These are phyloP conservation scores for Bucorvus abyssinicus DNA, from an alignment of 2,797 vertebrate genomes.

Conservation along the genomic window DNA sequence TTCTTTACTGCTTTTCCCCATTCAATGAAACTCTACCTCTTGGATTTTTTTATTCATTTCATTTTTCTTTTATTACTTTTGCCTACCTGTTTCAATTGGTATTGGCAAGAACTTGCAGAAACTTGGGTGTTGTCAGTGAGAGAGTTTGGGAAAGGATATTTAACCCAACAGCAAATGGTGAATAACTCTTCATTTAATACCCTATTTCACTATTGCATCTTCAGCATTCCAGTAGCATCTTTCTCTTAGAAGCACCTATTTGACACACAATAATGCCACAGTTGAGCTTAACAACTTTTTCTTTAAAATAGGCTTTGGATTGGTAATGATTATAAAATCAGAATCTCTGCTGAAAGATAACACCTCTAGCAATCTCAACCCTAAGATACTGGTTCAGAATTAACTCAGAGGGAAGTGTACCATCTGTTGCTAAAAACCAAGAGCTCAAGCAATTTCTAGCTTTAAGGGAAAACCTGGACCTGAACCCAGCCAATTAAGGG, in stretches of 20 bases:
- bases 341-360: constrained; percentile 37
- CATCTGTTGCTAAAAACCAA: constrained; percentile 59
- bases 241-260: constrained; percentile 19
- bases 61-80: not conserved
- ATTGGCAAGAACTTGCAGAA: not conserved
- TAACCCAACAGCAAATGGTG: not conserved
- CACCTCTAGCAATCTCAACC: constrained; percentile 40
- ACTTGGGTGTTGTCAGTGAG: not conserved
- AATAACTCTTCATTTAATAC: not conserved
- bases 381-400: constrained; percentile 39
- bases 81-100: not conserved
- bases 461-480: not conserved
- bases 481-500: constrained; percentile 45
- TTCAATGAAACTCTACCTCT: not conserved
- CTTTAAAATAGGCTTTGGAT: not conserved
- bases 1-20: not conserved
- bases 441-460: constrained; percentile 21
- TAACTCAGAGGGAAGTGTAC: constrained; percentile 43
- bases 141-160: not conserved
- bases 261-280: not conserved
- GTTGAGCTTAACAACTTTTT: constrained; percentile 1
- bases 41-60: not conserved
- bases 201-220: not conserved
- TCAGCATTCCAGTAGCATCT: not conserved
- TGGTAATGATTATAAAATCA: constrained; percentile 41